These are phyloP conservation scores for Yponomeuta plumbellus DNA, from an alignment of 2,888 invertebrate species.

Conservation along the genomic window DNA sequence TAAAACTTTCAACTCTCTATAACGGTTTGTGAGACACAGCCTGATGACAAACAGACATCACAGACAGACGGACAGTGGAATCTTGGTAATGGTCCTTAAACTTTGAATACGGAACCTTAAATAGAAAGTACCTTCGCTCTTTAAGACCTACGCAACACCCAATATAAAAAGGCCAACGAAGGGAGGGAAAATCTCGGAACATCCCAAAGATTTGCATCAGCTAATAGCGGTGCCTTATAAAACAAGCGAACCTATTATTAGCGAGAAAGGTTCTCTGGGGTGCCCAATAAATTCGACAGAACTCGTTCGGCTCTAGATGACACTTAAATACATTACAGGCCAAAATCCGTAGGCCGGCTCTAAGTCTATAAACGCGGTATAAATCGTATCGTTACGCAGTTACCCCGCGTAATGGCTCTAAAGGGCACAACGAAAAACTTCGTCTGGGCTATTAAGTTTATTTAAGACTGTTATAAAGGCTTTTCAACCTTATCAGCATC, in stretches of 20 bases:
- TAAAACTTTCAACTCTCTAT: too few species aligned
- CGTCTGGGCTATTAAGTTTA: slow-evolving; percentile 69
- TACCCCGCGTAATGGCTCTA: slow-evolving; percentile 56
- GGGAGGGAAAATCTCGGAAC: slow-evolving; percentile 9
- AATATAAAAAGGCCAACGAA: not conserved
- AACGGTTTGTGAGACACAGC: too few species aligned
- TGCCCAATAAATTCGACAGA: slow-evolving; percentile 24
- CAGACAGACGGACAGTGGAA: not conserved
- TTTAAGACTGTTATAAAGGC: slow-evolving; percentile 72
- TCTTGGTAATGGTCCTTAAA: not conserved
- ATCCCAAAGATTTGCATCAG: slow-evolving; percentile 15
- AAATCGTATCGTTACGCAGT: slow-evolving; percentile 60
- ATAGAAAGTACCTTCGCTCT: not conserved
- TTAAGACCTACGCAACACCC: not conserved
- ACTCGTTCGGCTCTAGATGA: slow-evolving; percentile 56
- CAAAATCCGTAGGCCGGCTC: slow-evolving; percentile 47
- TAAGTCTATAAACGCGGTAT: slow-evolving; percentile 65
- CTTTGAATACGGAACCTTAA: too few species aligned
- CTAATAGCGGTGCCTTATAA: slow-evolving; percentile 16
- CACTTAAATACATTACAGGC: slow-evolving; percentile 53
- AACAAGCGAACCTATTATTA: slow-evolving; percentile 14
- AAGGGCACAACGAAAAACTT: slow-evolving; percentile 70
- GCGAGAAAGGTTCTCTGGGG: slow-evolving; percentile 12
- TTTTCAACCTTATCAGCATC: slow-evolving; percentile 68
- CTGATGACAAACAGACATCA: too few species aligned